Base-by-base conservation (phyloP, 2,888 invertebrate species). In the Augiades crinisus region DNA sequence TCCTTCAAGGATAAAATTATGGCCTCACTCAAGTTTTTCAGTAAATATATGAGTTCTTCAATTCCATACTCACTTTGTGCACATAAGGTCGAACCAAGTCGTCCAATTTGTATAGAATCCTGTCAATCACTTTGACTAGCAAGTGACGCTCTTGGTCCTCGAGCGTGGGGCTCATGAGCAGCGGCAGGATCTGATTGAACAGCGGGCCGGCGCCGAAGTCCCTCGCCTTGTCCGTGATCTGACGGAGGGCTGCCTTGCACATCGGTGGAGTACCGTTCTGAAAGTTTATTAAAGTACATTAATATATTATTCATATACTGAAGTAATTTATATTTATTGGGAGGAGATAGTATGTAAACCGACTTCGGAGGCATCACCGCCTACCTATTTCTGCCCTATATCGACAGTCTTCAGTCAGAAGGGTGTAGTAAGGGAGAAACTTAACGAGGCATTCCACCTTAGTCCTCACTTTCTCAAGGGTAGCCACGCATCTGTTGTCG, bases 121-220 rank as follows among this genome's bases (percentile, higher is more conserved):
- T 92, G 89, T 99, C 99, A 67, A 99, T 99, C 47, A 99, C 98
- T 92, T 99, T 99, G 5, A 99, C 99, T 47, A 99, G 91, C 69
- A 99, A 92, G 92, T 99, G 99, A 17, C 99, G 93, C 78, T 99
- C 99, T 83, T 99, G 99, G 84, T 99, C 99, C 82, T 99, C 99
- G 8, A 99, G 90, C 0, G 99, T 99, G 0, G 99, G 99, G 24
- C 99, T 99, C 99, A 99, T 99, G n/a, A 99, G 93, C 55, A 99
- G 90, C 0, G 99, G 99, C 45, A 99, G 87, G 67, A 99, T 99
- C 88, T 99, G 99, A 86, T 99, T 99, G 78, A 99, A 99, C 1
- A 99, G 91, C 0, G 99, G 98, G 0, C 99, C 99, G 0, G 99
- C 99, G 0, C 99, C 99, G 68, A 99, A 98, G 78, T 99, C 98